Evolutionary conservation across 2,888 invertebrate species (phyloP).

Genomic region (Lithophane socia): DNA sequence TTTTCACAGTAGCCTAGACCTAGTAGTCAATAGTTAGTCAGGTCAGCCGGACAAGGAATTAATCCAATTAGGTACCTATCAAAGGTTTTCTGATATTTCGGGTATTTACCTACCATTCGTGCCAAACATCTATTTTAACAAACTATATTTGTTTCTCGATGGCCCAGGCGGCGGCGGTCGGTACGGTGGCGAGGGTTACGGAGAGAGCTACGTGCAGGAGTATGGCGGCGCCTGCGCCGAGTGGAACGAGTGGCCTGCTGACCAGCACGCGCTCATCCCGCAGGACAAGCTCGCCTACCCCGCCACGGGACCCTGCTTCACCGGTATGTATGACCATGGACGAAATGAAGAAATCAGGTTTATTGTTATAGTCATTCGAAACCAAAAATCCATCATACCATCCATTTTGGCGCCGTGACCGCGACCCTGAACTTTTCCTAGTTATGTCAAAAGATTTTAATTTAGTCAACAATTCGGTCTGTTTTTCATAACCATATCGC

Average conservation of each 20-base stretch:
- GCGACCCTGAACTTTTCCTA: not conserved
- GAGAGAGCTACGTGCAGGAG: slow-evolving; percentile 86
- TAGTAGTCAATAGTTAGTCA: too few relatives aligned
- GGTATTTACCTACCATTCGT: too few relatives aligned
- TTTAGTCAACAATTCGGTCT: not conserved
- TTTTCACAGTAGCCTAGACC: too few relatives aligned
- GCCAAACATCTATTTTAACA: not conserved
- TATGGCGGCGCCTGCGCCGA: slow-evolving; percentile 87
- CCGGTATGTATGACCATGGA: slow-evolving; percentile 84
- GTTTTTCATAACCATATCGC: not conserved
- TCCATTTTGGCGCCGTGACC: not conserved
- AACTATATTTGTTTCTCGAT: slow-evolving; percentile 16
- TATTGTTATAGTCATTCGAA: too few relatives aligned
- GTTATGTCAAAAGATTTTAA: not conserved
- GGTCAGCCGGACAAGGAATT: too few relatives aligned
- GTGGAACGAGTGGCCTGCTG: slow-evolving; percentile 87
- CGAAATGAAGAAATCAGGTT: not conserved
- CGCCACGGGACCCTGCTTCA: slow-evolving; percentile 91
- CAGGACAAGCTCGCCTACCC: slow-evolving; percentile 89
- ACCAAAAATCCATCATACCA: not conserved
- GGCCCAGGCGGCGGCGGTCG: slow-evolving; percentile 81
- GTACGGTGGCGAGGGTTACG: slow-evolving; percentile 87
- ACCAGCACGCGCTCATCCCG: slow-evolving; percentile 87
- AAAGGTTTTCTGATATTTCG: not conserved
- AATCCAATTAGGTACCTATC: too few relatives aligned